Conservation (phyloP, 2,888 invertebrate genomes). For the Zhuqinia jingwanae region DNA sequence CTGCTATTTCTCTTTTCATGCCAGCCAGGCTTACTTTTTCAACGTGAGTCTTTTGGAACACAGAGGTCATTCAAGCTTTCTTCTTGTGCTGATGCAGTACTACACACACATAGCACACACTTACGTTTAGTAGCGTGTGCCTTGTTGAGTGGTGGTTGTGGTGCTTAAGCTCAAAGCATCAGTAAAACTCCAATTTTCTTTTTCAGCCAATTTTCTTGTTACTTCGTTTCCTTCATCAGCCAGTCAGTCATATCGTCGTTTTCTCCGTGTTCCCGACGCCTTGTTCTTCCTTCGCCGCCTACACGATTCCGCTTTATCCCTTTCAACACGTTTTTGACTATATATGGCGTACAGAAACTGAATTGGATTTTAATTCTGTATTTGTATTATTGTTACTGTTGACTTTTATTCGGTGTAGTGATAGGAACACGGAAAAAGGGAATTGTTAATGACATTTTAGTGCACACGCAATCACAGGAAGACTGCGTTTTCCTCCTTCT, state of each 20-base stretch:
- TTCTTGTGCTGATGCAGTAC: slow-evolving; percentile 40
- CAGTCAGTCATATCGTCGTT: slow-evolving; percentile 23
- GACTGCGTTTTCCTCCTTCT: background rate
- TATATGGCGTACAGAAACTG: background rate
- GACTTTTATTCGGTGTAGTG: background rate
- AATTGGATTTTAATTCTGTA: slow-evolving; percentile 16
- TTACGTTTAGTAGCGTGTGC: background rate
- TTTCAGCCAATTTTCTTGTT: background rate
- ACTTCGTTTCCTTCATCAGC: background rate
- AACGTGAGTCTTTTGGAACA: slow-evolving; percentile 59
- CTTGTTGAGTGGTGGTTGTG: background rate
- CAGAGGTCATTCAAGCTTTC: slow-evolving; percentile 68
- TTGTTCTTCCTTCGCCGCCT: background rate
- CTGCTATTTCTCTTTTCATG: background rate
- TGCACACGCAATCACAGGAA: slow-evolving; percentile 14
- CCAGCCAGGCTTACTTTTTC: slow-evolving; percentile 3
- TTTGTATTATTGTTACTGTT: too few species aligned
- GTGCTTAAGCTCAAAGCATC: background rate
- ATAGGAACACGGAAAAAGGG: slow-evolving; percentile 10
- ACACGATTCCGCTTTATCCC: background rate
- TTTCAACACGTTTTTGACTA: background rate
- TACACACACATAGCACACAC: background rate
- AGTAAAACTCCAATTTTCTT: slow-evolving; percentile 31
- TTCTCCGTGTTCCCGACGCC: background rate
- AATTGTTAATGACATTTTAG: slow-evolving; percentile 43